Base-by-base conservation (phyloP, 2,888 invertebrate genomes). In the Trichacis sp. region DNA sequence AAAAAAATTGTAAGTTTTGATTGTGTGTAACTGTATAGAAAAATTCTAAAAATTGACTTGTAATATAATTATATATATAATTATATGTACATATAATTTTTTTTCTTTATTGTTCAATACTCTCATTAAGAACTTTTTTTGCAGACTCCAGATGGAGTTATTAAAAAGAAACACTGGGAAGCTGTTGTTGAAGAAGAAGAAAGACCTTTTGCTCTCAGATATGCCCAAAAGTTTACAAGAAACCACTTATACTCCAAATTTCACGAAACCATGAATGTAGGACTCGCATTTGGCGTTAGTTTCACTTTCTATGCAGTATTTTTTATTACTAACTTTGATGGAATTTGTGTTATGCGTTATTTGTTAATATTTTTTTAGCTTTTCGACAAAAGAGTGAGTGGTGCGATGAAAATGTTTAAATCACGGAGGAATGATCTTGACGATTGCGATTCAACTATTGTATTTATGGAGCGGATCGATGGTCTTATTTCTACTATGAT, bases 141-240 rank as follows among this genome's bases (percentile, higher is more conserved):
- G 5, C 20, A 72, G 70, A 72, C 72, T 2, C 69, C 72, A 12
- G 59, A 67, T 53, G 72, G 68, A 11, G 49, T 42, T 14, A 19
- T 72, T 1, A 68, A 68, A 55, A 12, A 55, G 18, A 47, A 42
- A 17, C 71, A 68, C 29, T 70, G 71, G 70, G 38, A 46, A 17
- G 57, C 64, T 19, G 6, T 70, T 1, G 11, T 70, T 2, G 24
- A 43, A 1, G 33, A 40, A 6, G 66, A 69, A 19, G 53, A 49
- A 15, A 4, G 2, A 1, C 53, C 15, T 1, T 29, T 48, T n/a
- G 64, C 60, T 29, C 24, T 69, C n/a, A 61, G 57, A 20, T 17
- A 64, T 1, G 68, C 69, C 2, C 50, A 68, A 14, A 57, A 57
- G 29, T 42, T 72, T 2, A 59, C 70, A 1, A 11, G 54, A 0